Base-by-base conservation (phyloP, 2,888 invertebrate species). In the Galeopsomyia nigrocyanea region DNA sequence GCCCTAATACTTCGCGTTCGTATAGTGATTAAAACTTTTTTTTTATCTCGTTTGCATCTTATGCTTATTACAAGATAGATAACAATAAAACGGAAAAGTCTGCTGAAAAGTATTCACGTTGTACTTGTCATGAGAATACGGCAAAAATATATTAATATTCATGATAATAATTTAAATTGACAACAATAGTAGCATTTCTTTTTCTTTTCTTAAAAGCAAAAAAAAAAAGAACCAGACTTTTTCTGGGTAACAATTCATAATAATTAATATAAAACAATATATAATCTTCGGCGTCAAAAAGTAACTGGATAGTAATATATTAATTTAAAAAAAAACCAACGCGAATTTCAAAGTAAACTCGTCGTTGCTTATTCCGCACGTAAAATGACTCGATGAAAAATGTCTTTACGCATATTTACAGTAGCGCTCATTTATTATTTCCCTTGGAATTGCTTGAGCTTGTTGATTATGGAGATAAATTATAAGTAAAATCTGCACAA, bases 1-100 rank as follows among this genome's bases (percentile, higher is more conserved):
- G 49, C 60, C 68, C 58, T 74, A 70, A 70, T 72, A 63, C 74
- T 64, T 74, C 75, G 39, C 68, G 68, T 66, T 68, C 56, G 50
- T 68, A 19, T 53, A 73, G 65, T 73, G 50, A 75, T 75, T 75
- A 67, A 75, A 75, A 64, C 61, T 26, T 22, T 70, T 22, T 70
- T 75, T 74, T 65, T 71, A 74, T 75, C 70, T 75, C 73, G 67
- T 75, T 73, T 73, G 73, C 70, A 75, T 75, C 73, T 73, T 73
- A 73, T 75, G 73, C 70, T 70, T 71, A 49, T 68, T 62, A 71
- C 68, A 75, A 73, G 75, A 75, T 75, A 74, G 16, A 71, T 71
- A 73, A 75, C 75, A 73, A 75, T 73, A 57, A n/a, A 68, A 2
- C 39, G 1, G 13, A 39, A 39, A 71, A 68, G 70, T 60, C 17